These are phyloP conservation scores for Salminus brasiliensis DNA, from an alignment of 2,113 vertebrate species.

Conservation along the genomic window DNA sequence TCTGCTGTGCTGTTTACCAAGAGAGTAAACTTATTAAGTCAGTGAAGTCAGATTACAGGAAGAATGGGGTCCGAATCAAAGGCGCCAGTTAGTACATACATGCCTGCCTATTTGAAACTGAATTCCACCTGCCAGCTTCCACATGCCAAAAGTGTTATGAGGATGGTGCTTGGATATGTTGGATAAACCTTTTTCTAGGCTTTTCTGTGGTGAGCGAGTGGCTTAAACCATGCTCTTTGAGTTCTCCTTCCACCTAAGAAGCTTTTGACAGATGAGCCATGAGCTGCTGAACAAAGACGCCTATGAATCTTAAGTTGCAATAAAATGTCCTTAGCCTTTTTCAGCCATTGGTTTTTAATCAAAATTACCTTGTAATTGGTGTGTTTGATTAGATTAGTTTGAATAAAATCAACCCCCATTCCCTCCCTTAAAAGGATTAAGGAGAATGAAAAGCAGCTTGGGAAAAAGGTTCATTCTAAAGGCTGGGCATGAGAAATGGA, in stretches of 20 bases:
- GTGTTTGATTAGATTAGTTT: conserved; percentile 71
- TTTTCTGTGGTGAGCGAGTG: background rate
- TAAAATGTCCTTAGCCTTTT: conserved; percentile 56
- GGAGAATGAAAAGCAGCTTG: conserved; percentile 58
- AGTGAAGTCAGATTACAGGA: conserved; percentile 85
- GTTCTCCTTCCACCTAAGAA: background rate
- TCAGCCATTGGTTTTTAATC: conserved; percentile 71
- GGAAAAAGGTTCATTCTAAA: conserved; percentile 62
- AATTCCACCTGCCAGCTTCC: conserved; percentile 80
- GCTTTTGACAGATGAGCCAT: conserved; percentile 38
- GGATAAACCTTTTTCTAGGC: background rate
- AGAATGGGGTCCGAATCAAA: conserved; percentile 85
- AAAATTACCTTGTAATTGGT: conserved; percentile 70
- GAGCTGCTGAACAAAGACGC: conserved; percentile 37
- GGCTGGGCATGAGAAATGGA: conserved; percentile 51
- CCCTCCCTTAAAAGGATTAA: conserved; percentile 69
- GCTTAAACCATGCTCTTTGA: conserved; percentile 29
- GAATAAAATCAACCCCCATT: conserved; percentile 65
- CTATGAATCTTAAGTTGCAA: conserved; percentile 51
- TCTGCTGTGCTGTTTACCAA: conserved; percentile 82
- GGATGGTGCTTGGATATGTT: too few species aligned
- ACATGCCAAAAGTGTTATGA: too few species aligned
- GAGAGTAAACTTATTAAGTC: conserved; percentile 83
- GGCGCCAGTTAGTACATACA: conserved; percentile 82
- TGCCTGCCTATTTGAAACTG: conserved; percentile 79